phyloP scores from a whole-genome alignment of 1,140 invertebrate species.

The Carcinoscorpius rotundicauda region DNA sequence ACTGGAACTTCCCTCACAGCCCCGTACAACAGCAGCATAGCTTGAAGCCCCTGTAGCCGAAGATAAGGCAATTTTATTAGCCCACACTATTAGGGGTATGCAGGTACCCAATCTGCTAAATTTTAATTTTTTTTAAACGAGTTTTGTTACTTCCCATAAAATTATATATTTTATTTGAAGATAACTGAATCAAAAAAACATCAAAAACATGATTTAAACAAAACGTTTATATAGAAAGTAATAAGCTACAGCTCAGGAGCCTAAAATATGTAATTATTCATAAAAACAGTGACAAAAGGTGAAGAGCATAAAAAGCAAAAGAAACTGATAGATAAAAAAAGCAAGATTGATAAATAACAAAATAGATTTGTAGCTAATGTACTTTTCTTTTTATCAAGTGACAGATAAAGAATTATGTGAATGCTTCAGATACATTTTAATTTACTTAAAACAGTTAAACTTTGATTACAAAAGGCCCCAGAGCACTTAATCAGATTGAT shows the following conservation, averaged over 20 bases:
- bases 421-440: no score
- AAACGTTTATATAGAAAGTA: not conserved
- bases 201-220: not conserved
- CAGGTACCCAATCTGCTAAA: not conserved
- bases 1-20: conserved; percentile 6
- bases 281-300: no score
- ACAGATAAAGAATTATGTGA: no score
- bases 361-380: no score
- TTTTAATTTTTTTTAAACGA: not conserved
- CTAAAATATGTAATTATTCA: no score
- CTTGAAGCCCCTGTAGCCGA: conserved; percentile 11
- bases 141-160: not conserved
- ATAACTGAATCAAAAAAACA: not conserved
- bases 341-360: no score
- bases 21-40: conserved; percentile 16
- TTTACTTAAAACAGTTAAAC: no score
- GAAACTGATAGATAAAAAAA: no score
- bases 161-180: not conserved
- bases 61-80: conserved; percentile 3
- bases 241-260: not conserved
- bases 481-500: no score
- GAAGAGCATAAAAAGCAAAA: no score
- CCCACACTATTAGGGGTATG: not conserved
- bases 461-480: no score
- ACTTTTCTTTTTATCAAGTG: no score